Evolutionary conservation across 1,140 invertebrate genomes (phyloP).

Genomic region (Arion vulgaris): DNA sequence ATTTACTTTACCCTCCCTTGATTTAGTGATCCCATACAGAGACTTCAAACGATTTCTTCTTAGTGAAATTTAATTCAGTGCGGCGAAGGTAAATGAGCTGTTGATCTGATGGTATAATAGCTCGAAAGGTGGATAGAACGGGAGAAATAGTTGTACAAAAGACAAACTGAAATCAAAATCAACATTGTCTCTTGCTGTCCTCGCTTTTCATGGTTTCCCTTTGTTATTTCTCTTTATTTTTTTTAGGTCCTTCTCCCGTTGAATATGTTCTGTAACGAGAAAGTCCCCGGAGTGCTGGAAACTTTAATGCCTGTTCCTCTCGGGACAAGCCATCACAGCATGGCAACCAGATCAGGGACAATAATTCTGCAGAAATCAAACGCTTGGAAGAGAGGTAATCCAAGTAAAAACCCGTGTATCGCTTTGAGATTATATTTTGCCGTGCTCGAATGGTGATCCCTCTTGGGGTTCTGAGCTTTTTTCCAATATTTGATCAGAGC

Average conservation of each 20-base stretch:
- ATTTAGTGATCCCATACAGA: background rate
- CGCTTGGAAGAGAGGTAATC: constrained; percentile 22
- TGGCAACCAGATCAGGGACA: background rate
- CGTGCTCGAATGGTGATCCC: constrained; percentile 3
- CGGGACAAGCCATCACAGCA: background rate
- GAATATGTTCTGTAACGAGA: constrained; percentile 11
- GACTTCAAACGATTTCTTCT: background rate
- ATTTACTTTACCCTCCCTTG: background rate
- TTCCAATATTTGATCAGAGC: constrained; percentile 21
- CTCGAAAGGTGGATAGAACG: background rate
- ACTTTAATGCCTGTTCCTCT: constrained; percentile 2
- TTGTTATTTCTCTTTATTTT: background rate
- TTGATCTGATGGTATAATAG: background rate
- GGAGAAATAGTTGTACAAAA: background rate
- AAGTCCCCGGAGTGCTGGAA: background rate
- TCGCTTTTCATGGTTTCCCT: background rate
- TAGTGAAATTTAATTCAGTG: background rate
- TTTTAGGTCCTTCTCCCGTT: background rate
- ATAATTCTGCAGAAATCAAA: constrained; percentile 26
- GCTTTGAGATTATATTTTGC: constrained; percentile 17
- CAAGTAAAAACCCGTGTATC: constrained; percentile 22
- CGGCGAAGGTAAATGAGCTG: background rate
- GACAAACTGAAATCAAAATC: background rate
- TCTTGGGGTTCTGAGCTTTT: background rate
- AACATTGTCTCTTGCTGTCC: background rate